Evolutionary conservation across 2,888 invertebrate genomes (phyloP).

Genomic region (Cyclophora albipunctata): DNA sequence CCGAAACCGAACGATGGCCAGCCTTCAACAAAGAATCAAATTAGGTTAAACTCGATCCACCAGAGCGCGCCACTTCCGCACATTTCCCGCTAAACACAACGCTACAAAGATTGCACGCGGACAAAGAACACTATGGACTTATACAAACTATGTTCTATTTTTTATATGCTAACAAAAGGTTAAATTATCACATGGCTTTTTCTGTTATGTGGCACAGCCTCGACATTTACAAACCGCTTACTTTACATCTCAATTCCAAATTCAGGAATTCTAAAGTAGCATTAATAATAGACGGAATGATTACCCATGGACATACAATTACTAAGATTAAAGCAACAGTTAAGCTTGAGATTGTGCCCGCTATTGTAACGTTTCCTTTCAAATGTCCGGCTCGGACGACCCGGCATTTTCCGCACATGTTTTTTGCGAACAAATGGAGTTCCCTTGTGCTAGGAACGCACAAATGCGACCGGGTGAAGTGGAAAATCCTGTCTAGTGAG

Average conservation of each 20-base stretch:
- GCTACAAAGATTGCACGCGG: constrained; percentile 24
- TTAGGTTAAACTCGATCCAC: constrained; percentile 50
- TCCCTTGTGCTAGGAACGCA: constrained; percentile 52
- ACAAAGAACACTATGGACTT: constrained; percentile 14
- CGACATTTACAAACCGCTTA: no score
- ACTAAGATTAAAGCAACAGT: background rate
- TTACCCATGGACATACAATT: no score
- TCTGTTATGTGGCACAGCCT: no score
- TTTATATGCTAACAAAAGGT: no score
- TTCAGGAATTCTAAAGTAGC: no score
- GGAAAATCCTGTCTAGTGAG: constrained; percentile 49
- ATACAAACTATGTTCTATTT: no score
- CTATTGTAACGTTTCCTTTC: constrained; percentile 15
- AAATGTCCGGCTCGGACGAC: constrained; percentile 25
- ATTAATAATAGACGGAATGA: no score
- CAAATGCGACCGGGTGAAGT: constrained; percentile 49
- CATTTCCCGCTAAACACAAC: constrained; percentile 11
- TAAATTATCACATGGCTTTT: no score
- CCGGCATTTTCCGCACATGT: constrained; percentile 42
- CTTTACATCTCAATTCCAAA: no score
- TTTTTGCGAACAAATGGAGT: constrained; percentile 65
- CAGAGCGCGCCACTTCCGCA: constrained; percentile 19
- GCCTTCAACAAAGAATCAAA: constrained; percentile 40
- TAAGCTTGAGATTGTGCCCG: constrained; percentile 1
- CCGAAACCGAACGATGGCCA: constrained; percentile 22